Evolutionary conservation across 2,888 invertebrate species (phyloP), one percentile per base, ranked within the genome.

Genomic region (Lasioglossum zephyrum): DNA sequence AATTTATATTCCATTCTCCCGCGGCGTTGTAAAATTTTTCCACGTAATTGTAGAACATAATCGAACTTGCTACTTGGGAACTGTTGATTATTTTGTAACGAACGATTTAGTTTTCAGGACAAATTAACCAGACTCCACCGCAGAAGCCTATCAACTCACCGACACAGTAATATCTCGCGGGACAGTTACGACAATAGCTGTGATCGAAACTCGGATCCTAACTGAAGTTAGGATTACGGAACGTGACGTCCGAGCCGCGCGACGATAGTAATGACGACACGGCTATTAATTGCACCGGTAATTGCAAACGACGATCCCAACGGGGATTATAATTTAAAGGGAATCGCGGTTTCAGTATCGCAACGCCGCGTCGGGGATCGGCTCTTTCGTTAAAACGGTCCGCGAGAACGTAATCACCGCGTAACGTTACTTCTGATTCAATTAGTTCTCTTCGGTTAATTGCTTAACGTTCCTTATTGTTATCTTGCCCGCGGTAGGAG

Each of bases 151-250:
- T 88, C 88, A 78, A 70, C 44, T 53, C 49, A 8, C 77, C 66
- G 74, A 26, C 79, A 69, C 81, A 82, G 86, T 81, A 88, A 86
- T 88, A 88, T 81, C 79, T 74, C 22, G 53, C 41, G 57, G 66
- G 80, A 87, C 82, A 85, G 82, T 86, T 88, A 82, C 74, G 76
- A 83, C 88, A 86, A 83, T 81, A 72, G 63, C 79, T 47, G 76
- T 86, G 86, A 83, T 88, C 53, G 53, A 53, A 53, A 53, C 53
- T 53, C 53, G 53, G 53, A 53, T 53, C 22, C 53, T 22, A 53
- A 53, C 73, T 69, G 60, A 66, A 81, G 83, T 57, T 81, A 69
- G 72, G 63, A 88, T 88, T 78, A 81, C 75, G 77, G 81, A 75
- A 88, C 86, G 86, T 76, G 86, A 88, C 75, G 73, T 22, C 66